Base-by-base conservation (phyloP, 2,797 vertebrate genomes). In the Sebastes kiyomatsui region DNA sequence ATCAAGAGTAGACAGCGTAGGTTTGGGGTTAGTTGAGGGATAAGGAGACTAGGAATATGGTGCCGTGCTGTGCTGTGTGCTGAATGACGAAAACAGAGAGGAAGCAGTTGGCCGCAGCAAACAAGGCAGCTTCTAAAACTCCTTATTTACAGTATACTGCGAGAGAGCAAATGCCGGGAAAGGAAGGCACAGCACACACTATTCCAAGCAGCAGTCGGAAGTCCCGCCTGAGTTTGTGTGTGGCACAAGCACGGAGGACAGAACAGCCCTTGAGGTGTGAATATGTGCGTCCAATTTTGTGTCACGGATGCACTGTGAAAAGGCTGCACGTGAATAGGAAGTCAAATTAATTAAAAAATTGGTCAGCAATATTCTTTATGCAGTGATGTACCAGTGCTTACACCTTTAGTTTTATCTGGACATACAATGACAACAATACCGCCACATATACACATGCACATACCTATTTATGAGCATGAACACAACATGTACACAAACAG, bases 161-260 rank as follows among this genome's bases (percentile, higher is more conserved):
- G 62, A 58, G 59, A 46, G 71, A 64, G 20, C 2, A 22, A 79
- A 66, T 68, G 30, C n/a, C 20, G 28, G 35, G 25, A 38, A 62
- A 58, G 10, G 38, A 25, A 49, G 22, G 58, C 58, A 65, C 49
- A 46, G 62, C 56, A 59, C 59, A 58, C 35, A 23, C 61, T 69
- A 66, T 78, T 80, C 72, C 83, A 80, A 86, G 75, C 80, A 82
- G 42, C 54, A 56, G 33, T 23, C 7, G 55, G 13, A 64, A 49
- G 72, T 68, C 30, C 25, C 1, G 11, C 3, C 28, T 46, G 67
- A n/a, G 54, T 49, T 60, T 52, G 16, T 72, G 25, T 52, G 49
- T 52, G 61, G 12, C 46, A 32, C 30, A 69, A 7, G 28, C 13
- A 35, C 52, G 33, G 58, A 67, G 54, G 9, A 74, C 18, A 67